Evolutionary conservation across 1,140 invertebrate species (phyloP).

Genomic region (Heterodera schachtii): DNA sequence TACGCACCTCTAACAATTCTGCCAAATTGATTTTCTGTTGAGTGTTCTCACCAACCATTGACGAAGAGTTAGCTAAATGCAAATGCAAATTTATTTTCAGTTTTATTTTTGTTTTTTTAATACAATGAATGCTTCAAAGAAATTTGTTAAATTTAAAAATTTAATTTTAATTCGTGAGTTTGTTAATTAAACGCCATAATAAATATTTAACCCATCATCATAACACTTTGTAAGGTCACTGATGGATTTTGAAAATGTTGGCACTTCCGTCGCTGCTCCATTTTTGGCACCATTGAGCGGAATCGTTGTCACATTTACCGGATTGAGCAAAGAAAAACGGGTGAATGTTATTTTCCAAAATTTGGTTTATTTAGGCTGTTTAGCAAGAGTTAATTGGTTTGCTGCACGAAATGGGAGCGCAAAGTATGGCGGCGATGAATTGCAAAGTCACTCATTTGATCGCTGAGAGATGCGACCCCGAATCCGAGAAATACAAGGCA

Average conservation of each 20-base stretch:
- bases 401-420: slow-evolving; percentile 24
- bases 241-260: too few species aligned
- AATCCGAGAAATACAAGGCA: slow-evolving; percentile 28
- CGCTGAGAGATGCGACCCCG: slow-evolving; percentile 22
- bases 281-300: not conserved
- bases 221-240: too few species aligned
- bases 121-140: too few species aligned
- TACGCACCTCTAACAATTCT: slow-evolving; percentile 47
- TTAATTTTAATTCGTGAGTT: too few species aligned
- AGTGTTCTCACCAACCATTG: not conserved
- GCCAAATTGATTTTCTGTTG: slow-evolving; percentile 38
- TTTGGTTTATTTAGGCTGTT: too few species aligned
- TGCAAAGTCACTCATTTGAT: slow-evolving; percentile 25
- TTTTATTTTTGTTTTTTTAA: too few species aligned
- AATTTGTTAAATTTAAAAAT: too few species aligned
- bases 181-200: too few species aligned
- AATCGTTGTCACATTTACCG: slow-evolving; percentile 19
- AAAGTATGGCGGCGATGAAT: not conserved
- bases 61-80: not conserved
- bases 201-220: too few species aligned
- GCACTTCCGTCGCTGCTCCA: not conserved
- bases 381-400: not conserved
- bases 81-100: too few species aligned
- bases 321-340: not conserved
- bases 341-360: not conserved